phyloP scores from a whole-genome alignment of 2,888 invertebrate species.

The Rhabditophanes sp. region DNA sequence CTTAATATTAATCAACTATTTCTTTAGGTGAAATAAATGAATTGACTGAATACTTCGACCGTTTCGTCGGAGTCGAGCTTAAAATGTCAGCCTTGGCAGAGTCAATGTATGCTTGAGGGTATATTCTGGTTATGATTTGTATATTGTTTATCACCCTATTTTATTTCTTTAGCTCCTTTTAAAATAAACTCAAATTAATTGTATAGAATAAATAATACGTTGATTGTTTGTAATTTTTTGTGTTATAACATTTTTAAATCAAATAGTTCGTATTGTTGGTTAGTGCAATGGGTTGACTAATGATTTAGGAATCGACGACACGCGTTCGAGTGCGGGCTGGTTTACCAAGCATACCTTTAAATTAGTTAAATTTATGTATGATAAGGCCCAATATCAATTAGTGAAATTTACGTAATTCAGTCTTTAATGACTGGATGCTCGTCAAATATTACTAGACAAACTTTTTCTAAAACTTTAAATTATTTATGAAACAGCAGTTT shows the following conservation, averaged over 20 bases:
- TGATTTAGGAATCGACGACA: too few relatives aligned
- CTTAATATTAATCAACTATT: conserved; percentile 1
- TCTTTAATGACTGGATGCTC: too few relatives aligned
- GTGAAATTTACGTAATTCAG: too few relatives aligned
- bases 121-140: background rate
- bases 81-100: conserved; percentile 32
- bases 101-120: conserved; percentile 28
- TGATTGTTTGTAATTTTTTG: background rate
- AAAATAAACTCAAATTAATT: conserved; percentile 4
- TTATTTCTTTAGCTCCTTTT: conserved; percentile 4
- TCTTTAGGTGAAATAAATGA: conserved; percentile 19
- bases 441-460: too few relatives aligned
- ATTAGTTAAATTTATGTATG: too few relatives aligned
- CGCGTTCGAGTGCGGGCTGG: too few relatives aligned
- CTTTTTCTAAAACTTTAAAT: too few relatives aligned
- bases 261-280: background rate
- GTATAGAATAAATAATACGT: background rate
- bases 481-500: too few relatives aligned
- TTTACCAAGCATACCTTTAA: too few relatives aligned
- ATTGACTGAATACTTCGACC: conserved; percentile 26
- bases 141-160: conserved; percentile 2
- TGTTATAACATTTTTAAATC: conserved; percentile 3
- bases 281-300: too few relatives aligned
- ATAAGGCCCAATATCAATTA: too few relatives aligned
- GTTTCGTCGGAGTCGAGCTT: conserved; percentile 24